These are phyloP conservation scores for Magallana angulata DNA, from an alignment of 1,140 invertebrate genomes.

Conservation along the genomic window DNA sequence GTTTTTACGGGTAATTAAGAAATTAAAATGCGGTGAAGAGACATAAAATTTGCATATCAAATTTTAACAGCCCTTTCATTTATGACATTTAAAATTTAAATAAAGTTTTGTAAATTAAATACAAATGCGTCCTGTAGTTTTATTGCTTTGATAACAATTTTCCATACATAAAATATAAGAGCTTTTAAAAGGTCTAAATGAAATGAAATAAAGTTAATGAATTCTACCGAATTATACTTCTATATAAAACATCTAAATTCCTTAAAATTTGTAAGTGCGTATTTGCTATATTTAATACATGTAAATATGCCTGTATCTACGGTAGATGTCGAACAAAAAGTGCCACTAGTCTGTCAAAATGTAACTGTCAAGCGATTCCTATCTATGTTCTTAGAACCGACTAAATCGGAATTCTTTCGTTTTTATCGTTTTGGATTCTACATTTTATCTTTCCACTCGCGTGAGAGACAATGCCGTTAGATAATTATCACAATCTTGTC, in stretches of 20 bases:
- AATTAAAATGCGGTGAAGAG: conserved; percentile 3
- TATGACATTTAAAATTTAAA: conserved; percentile 24
- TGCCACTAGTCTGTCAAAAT: neutral
- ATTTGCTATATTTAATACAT: too few species aligned
- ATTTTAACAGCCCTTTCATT: conserved; percentile 19
- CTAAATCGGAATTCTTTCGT: conserved; percentile 28
- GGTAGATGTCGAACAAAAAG: neutral
- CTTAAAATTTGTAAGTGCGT: too few species aligned
- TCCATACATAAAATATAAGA: neutral
- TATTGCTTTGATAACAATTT: conserved; percentile 10
- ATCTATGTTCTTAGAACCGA: conserved; percentile 3
- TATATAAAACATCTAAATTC: too few species aligned
- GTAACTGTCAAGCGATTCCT: neutral
- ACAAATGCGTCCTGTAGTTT: conserved; percentile 20
- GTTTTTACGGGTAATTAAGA: conserved; percentile 25
- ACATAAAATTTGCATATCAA: conserved; percentile 37
- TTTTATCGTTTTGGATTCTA: conserved; percentile 4
- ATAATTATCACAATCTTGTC: conserved; percentile 25
- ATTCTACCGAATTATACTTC: too few species aligned
- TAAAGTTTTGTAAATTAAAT: neutral
- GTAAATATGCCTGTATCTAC: too few species aligned
- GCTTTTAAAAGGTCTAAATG: neutral
- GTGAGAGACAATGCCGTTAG: neutral
- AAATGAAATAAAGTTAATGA: too few species aligned
- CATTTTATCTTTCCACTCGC: conserved; percentile 10